A percentile compares a stretch with the other conserved stretches of the same genome.
phyloP scores from a whole-genome alignment of 1,140 invertebrate species.

The Leptinotarsa undecemlineata region DNA sequence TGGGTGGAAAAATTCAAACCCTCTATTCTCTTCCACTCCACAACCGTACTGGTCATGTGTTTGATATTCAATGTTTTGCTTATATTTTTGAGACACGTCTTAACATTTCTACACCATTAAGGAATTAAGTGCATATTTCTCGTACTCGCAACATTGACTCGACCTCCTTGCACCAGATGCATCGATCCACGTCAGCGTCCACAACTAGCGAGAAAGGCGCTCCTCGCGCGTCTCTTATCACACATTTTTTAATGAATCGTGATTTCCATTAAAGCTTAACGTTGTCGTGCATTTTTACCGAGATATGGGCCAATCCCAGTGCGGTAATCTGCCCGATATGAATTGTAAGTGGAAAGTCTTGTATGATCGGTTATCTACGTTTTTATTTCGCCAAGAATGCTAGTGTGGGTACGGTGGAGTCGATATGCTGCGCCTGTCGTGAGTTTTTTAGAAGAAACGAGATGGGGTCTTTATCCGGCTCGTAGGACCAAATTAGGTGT shows the following conservation, averaged over 20 bases:
- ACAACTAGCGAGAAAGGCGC: background rate
- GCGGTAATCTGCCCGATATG: conserved; percentile 39
- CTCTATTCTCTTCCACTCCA: too few relatives aligned
- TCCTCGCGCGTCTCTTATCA: conserved; percentile 32
- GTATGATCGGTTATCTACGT: conserved; percentile 41
- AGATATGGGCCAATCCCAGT: conserved; percentile 48
- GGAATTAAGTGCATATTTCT: background rate
- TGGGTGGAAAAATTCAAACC: too few relatives aligned
- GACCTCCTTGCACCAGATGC: conserved; percentile 17
- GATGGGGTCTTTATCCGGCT: too few relatives aligned
- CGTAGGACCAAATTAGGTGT: too few relatives aligned
- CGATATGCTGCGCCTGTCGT: background rate
- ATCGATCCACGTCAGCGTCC: background rate
- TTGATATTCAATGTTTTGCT: too few relatives aligned
- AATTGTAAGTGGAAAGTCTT: conserved; percentile 55
- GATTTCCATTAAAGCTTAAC: conserved; percentile 52
- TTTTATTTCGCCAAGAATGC: conserved; percentile 32
- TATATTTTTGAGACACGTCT: too few relatives aligned
- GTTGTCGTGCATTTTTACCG: conserved; percentile 44
- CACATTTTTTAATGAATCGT: conserved; percentile 47
- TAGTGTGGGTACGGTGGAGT: background rate
- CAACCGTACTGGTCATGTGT: too few relatives aligned
- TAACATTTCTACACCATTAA: too few relatives aligned
- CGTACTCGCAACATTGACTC: conserved; percentile 2
- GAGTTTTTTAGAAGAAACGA: too few relatives aligned